phyloP scores from a whole-genome alignment of 2,797 vertebrate species.

The Tapirus indicus region DNA sequence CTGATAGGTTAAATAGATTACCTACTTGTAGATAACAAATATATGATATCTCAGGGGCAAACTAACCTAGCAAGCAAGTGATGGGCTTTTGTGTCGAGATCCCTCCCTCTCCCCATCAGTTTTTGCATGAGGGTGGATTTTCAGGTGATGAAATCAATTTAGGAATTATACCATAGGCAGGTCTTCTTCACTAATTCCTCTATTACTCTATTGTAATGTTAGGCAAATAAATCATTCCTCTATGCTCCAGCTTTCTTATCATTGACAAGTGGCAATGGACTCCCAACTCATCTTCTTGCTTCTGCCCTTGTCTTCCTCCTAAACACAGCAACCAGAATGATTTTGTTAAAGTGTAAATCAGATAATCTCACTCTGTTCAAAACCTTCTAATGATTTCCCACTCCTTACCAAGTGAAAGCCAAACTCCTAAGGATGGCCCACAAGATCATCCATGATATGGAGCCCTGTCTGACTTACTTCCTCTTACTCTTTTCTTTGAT shows the following conservation, averaged over 20 bases:
- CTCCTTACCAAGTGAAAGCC: background rate
- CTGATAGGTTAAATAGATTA: slow-evolving; percentile 48
- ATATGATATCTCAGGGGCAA: background rate
- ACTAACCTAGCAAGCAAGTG: slow-evolving; percentile 43
- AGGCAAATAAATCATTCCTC: background rate
- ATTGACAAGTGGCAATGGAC: background rate
- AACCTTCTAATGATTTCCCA: background rate
- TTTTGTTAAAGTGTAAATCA: background rate
- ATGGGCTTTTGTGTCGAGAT: background rate
- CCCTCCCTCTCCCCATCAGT: background rate
- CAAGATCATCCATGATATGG: background rate
- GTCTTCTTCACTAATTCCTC: background rate
- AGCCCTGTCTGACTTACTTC: background rate
- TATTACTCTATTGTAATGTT: background rate
- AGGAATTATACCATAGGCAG: background rate
- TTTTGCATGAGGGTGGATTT: slow-evolving; percentile 44
- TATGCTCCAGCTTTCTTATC: background rate
- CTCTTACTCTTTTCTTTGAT: background rate
- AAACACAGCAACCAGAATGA: background rate
- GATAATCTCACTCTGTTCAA: background rate
- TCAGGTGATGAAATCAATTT: background rate
- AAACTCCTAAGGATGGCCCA: background rate
- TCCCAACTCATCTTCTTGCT: background rate
- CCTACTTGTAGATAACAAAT: slow-evolving; percentile 50
- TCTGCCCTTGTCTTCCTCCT: background rate